Conservation (phyloP, 1,140 invertebrate genomes). For the Tetraneura akinire region DNA sequence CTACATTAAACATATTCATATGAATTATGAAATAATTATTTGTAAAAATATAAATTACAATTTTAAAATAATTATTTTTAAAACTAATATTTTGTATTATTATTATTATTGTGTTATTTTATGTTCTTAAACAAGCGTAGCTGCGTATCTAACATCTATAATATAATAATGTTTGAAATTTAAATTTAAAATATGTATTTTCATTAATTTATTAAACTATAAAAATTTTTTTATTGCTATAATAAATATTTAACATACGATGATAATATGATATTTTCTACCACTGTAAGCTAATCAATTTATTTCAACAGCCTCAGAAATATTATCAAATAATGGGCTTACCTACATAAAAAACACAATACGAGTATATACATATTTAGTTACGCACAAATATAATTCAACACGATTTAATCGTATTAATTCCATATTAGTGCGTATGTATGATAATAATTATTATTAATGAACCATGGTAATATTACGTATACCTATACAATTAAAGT, state of each 20-base stretch:
- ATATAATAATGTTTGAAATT: too few species aligned
- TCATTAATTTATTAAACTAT: not conserved
- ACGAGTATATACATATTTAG: too few species aligned
- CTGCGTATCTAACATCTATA: too few species aligned
- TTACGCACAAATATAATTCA: not conserved
- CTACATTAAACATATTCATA: too few species aligned
- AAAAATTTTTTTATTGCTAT: not conserved
- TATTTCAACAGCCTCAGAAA: not conserved
- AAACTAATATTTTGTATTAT: too few species aligned
- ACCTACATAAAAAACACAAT: not conserved
- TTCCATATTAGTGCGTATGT: not conserved
- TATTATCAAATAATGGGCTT: not conserved
- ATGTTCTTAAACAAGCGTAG: too few species aligned
- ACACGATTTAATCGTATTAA: not conserved
- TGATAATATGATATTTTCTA: not conserved
- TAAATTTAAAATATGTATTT: too few species aligned
- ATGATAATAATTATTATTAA: not conserved
- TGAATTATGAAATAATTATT: too few species aligned
- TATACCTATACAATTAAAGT: slow-evolving; percentile 7
- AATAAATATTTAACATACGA: not conserved
- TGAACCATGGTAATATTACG: not conserved
- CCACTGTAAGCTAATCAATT: not conserved
- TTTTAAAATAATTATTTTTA: too few species aligned
- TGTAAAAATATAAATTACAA: too few species aligned
- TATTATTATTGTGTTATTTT: too few species aligned